Base-by-base conservation (phyloP, 1,140 invertebrate genomes). In the Bombus huntii region DNA sequence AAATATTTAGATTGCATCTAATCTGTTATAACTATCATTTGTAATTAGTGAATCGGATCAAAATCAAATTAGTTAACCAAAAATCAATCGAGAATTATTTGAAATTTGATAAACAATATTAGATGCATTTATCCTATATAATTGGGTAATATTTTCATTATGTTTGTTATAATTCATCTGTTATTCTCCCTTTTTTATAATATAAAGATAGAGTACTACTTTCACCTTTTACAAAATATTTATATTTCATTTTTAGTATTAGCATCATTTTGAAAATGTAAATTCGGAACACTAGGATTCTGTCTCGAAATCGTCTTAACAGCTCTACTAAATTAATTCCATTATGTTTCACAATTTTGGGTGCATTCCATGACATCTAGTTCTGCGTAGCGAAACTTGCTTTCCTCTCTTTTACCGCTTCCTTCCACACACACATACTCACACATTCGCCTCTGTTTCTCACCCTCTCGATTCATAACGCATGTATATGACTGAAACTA, bases 311-410 rank as follows among this genome's bases (percentile, higher is more conserved):
- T 77, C 85, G 80, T 76, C 83, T 89, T 68, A 83, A 86, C 87
- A 83, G 66, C 84, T 59, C 18, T 87, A 81, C 76, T 81, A 85
- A 83, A 89, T 89, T 89, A 89, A 80, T 89, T 89, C 88, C 87
- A 89, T 89, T 89, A 88, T 76, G 88, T 89, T 89, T 89, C 88
- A 80, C 85, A 73, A 89, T 89, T 89, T 59, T 88, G 65, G 79
- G 59, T 72, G 83, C 83, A 77, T 88, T 81, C 74, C 79, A 79
- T 57, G 86, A 84, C 72, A 83, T 79, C 88, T 78, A 47, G 44
- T 34, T 39, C 81, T 78, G 37, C 62, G 81, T 76, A 62, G 44
- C 75, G 34, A 42, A 42, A 13, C 44, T 57, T 42, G 34, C 62
- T 65, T 47, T 18, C 34, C 74, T 53, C 65, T 57, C 44, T 53